Evolutionary conservation across 2,888 invertebrate genomes (phyloP).

Genomic region (Catotricha subobsoleta): DNA sequence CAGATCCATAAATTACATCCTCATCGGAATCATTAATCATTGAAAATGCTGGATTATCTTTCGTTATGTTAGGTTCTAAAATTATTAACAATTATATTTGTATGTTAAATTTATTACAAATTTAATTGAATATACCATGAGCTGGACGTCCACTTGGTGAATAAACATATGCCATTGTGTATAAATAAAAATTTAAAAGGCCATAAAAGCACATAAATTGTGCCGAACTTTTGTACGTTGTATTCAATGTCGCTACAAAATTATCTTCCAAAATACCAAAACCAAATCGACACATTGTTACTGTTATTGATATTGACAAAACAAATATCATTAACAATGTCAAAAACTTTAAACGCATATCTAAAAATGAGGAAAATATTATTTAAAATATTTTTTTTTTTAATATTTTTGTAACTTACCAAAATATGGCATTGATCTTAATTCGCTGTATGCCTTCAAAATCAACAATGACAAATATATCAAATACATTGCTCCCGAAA

Average conservation of each 20-base stretch:
- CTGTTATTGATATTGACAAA: slow-evolving; percentile 49
- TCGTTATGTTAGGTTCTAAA: slow-evolving; percentile 76
- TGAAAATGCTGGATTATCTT: slow-evolving; percentile 94
- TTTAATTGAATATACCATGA: slow-evolving; percentile 44
- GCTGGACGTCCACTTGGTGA: slow-evolving; percentile 66
- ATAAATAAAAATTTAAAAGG: slow-evolving; percentile 81
- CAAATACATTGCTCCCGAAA: slow-evolving; percentile 66
- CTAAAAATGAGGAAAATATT: slow-evolving; percentile 31
- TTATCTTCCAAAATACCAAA: slow-evolving; percentile 82
- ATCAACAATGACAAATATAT: slow-evolving; percentile 69
- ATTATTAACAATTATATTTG: slow-evolving; percentile 14
- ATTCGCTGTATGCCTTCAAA: slow-evolving; percentile 79
- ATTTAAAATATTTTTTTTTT: not conserved
- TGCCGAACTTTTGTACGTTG: slow-evolving; percentile 78
- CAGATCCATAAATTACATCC: slow-evolving; percentile 86
- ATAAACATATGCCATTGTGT: slow-evolving; percentile 87
- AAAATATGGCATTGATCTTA: slow-evolving; percentile 94
- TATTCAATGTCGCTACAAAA: slow-evolving; percentile 75
- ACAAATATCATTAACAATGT: slow-evolving; percentile 73
- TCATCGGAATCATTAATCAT: slow-evolving; percentile 98
- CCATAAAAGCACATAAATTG: slow-evolving; percentile 94
- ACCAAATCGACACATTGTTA: slow-evolving; percentile 71
- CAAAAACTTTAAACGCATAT: slow-evolving; percentile 77
- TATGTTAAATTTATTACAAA: not conserved
- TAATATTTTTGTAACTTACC: slow-evolving; percentile 41